Conservation (phyloP, 2,797 vertebrate genomes). For the Natrix natrix region DNA sequence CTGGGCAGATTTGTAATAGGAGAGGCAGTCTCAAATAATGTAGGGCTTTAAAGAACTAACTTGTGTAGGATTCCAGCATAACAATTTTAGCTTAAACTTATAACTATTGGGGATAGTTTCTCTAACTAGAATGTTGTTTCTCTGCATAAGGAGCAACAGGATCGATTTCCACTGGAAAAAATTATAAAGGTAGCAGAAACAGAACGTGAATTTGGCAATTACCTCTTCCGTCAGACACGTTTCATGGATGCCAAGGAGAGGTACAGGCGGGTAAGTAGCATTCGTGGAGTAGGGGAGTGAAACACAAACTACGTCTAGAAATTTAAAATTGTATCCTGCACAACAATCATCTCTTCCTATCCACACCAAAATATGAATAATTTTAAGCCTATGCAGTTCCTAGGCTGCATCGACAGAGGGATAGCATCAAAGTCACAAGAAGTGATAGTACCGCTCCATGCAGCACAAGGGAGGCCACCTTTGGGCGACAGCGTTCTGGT, state of each 20-base stretch:
- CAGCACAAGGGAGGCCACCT: background rate
- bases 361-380: background rate
- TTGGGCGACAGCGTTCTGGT: background rate
- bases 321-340: background rate
- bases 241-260: conserved; percentile 80
- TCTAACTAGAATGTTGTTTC: conserved; percentile 27
- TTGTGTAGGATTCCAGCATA: background rate
- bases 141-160: conserved; percentile 79
- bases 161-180: conserved; percentile 72
- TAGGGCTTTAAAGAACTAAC: background rate
- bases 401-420: background rate
- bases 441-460: background rate
- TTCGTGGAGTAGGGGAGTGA: too few relatives aligned
- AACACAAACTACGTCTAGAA: background rate
- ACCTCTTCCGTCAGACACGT: conserved; percentile 77
- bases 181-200: conserved; percentile 80
- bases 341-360: background rate
- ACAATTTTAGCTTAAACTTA: background rate
- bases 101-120: background rate
- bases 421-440: background rate
- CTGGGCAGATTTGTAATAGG: background rate
- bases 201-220: conserved; percentile 86
- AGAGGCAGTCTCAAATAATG: background rate
- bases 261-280: conserved; percentile 82
- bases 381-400: background rate